phyloP scores from a whole-genome alignment of 2,113 vertebrate genomes.

The Thamnophis sirtalis region DNA sequence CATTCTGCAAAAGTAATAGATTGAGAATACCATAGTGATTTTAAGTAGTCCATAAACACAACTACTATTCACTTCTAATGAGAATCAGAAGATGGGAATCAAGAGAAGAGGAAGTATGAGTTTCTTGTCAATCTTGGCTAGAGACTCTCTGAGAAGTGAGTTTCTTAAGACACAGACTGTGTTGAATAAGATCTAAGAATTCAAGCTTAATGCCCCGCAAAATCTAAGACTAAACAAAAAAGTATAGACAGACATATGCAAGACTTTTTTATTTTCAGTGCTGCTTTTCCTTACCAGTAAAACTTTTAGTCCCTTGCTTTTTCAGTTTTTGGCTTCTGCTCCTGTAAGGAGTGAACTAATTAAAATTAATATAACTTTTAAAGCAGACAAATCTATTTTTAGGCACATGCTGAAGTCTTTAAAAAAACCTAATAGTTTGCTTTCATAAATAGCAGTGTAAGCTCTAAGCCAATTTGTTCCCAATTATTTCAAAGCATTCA shows the following conservation, averaged over 20 bases:
- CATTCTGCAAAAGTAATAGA: neutral
- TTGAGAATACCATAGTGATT: neutral
- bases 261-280: neutral
- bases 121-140: neutral
- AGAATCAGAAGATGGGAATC: neutral
- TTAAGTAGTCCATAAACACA: neutral
- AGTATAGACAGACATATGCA: neutral
- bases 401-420: neutral
- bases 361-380: neutral
- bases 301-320: neutral
- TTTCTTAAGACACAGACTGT: neutral
- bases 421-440: neutral
- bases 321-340: neutral
- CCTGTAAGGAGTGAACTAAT: neutral
- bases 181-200: neutral
- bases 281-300: neutral
- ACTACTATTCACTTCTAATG: neutral
- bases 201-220: neutral
- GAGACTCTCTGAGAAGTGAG: neutral
- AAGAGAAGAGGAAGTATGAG: neutral
- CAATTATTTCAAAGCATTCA: neutral
- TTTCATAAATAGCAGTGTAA: neutral
- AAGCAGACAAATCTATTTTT: neutral
- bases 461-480: neutral
- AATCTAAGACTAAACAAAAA: neutral